Evolutionary conservation across 2,113 vertebrate genomes (phyloP), one percentile per base, ranked within the genome.

Genomic region (Pardalotus punctatus): DNA sequence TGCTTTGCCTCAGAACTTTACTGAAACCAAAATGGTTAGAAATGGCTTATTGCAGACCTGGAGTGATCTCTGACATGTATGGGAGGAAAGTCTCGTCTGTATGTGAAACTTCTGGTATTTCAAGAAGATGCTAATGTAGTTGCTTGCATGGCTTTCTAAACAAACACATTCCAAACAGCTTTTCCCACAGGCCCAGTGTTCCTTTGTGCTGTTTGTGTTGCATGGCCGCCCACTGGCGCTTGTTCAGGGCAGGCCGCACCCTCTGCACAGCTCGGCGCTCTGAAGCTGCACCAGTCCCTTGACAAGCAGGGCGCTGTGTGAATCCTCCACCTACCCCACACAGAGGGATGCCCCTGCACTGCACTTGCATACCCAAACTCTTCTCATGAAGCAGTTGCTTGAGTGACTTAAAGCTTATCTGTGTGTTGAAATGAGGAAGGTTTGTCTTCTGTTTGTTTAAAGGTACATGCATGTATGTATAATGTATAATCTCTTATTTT

Each of bases 31-130:
- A 70, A 77, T 54, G 28, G 40, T 83, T 95, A 67, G 38, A 79
- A 89, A 81, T 23, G 13, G 29, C 28, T 81, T 73, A 31, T 18
- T 93, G 74, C 64, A 92, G 25, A 56, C 82, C 60, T 91, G 73
- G 83, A 83, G 61, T 78, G 91, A 83, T 83, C 73, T 80, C 94
- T 76, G 85, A 73, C 61, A 31, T 29, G 25, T 57, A 60, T 29
- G 11, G 51, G 66, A 93, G 43, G 71, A 78, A 86, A 91, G 64
- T 67, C 83, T 83, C 45, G 60, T 65, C n/a, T 81, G 22, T 66
- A 71, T 43, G 31, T 94, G 92, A 95, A 94, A 93, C 72, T 93
- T 92, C 43, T 64, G 81, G 76, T 94, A 79, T 92, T 96, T 93
- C 90, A 90, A 74, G 72, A 88, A 58, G 80, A 89, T 85, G 62